Evolutionary conservation across 2,797 vertebrate genomes (phyloP).

Genomic region (Myiothlypis chrysogaster): DNA sequence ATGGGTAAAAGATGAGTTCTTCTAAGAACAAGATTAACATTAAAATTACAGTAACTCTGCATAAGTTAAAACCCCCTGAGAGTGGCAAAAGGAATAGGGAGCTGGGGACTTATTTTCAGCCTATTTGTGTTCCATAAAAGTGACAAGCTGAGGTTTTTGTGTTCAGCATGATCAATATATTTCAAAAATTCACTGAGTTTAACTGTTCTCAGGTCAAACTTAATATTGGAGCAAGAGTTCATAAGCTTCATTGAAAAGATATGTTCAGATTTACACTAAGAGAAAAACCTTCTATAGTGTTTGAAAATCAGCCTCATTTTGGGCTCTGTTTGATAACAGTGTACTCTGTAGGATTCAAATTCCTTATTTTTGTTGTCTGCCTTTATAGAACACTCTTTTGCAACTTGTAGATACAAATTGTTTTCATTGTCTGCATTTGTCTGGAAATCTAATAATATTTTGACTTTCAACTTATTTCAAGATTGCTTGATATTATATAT

Average conservation of each 20-base stretch:
- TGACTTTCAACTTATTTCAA: neutral
- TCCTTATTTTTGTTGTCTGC: neutral
- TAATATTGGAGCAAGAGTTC: neutral
- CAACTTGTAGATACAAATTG: neutral
- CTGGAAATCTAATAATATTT: constrained; percentile 16
- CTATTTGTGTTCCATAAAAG: neutral
- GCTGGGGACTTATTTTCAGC: neutral
- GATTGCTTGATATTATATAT: neutral
- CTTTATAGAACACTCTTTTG: constrained; percentile 8
- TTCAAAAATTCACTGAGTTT: neutral
- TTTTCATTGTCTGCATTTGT: neutral
- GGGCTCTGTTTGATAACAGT: neutral
- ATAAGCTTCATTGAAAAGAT: neutral
- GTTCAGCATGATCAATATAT: neutral
- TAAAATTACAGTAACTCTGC: neutral
- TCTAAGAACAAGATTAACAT: neutral
- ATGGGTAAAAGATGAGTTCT: neutral
- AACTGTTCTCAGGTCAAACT: neutral
- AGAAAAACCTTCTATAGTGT: neutral
- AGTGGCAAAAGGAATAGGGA: neutral
- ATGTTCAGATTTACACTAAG: neutral
- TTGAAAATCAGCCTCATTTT: constrained; percentile 7
- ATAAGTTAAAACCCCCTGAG: neutral
- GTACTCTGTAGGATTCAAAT: constrained; percentile 5
- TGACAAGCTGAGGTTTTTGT: neutral